These are phyloP conservation scores for Rhamphomyia laevipes DNA, from an alignment of 2,888 invertebrate genomes.

Conservation along the genomic window DNA sequence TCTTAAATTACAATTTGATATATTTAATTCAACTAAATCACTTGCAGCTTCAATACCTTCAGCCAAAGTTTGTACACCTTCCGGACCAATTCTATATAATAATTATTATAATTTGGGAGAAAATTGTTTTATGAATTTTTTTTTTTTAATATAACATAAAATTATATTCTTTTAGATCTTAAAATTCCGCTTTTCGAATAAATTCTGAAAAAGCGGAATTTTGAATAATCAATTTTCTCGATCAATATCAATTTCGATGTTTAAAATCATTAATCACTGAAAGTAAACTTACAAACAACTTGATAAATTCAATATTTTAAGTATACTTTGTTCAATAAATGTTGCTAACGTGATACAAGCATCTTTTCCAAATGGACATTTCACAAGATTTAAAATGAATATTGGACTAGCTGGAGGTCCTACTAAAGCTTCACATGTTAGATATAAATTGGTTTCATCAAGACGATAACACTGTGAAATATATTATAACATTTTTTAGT, in stretches of 20 bases:
- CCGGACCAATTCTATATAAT: constrained; percentile 6
- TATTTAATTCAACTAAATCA: constrained; percentile 9
- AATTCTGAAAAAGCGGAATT: too few relatives aligned
- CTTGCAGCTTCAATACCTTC: constrained; percentile 9
- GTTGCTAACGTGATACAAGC: constrained; percentile 7
- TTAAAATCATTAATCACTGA: too few relatives aligned
- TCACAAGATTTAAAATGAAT: constrained; percentile 5
- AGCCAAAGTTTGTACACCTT: constrained; percentile 8
- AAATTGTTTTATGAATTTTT: neutral
- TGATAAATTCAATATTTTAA: constrained; percentile 10
- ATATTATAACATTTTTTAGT: neutral
- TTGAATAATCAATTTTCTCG: too few relatives aligned
- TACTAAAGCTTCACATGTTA: constrained; percentile 4
- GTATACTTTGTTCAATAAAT: constrained; percentile 4
- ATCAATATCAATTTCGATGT: too few relatives aligned
- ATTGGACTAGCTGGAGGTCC: neutral
- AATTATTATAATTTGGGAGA: neutral
- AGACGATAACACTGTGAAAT: neutral
- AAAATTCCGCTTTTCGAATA: too few relatives aligned
- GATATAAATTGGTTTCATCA: constrained; percentile 1
- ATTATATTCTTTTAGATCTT: too few relatives aligned
- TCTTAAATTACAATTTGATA: constrained; percentile 10
- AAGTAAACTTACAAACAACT: constrained; percentile 4
- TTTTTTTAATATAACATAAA: neutral
- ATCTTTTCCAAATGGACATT: constrained; percentile 5